Conservation (phyloP, 2,113 vertebrate species). For the Anarhynchus alexandrinus region DNA sequence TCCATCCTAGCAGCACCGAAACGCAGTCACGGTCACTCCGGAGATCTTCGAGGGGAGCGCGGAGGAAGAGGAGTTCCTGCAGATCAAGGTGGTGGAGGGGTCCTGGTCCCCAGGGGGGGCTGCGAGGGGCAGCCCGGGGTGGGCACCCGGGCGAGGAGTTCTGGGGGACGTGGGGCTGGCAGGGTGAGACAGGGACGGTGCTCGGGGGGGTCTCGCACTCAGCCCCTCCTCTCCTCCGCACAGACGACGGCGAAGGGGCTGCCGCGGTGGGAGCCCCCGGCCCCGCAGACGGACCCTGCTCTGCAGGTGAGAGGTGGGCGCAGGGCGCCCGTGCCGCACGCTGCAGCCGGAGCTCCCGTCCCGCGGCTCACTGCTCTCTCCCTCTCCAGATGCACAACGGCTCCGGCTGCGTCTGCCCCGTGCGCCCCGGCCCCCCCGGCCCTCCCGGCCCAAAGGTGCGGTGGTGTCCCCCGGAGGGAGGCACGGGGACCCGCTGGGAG, state of each 20-base stretch:
- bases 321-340: fast-evolving
- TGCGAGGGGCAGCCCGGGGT: neutral
- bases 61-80: slow-evolving; percentile 54
- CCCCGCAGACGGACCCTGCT: fast-evolving
- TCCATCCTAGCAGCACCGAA: neutral
- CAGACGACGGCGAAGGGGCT: neutral
- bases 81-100: slow-evolving; percentile 32
- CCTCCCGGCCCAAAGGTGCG: slow-evolving; percentile 39
- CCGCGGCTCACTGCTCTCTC: neutral
- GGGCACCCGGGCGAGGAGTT: neutral
- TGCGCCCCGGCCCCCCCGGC: slow-evolving; percentile 6
- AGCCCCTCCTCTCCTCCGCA: neutral
- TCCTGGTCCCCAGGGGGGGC: neutral
- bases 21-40: neutral
- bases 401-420: slow-evolving; percentile 51
- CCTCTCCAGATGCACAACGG: neutral
- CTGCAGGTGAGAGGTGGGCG: neutral
- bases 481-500: fast-evolving
- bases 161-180: neutral
- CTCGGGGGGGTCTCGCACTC: neutral
- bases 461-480: too few relatives aligned
- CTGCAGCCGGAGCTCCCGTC: fast-evolving
- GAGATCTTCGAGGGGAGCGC: slow-evolving; percentile 32
- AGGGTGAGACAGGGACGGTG: fast-evolving
- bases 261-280: neutral